Base-by-base conservation (phyloP, 2,113 vertebrate species). In the Prunella fulvescens region DNA sequence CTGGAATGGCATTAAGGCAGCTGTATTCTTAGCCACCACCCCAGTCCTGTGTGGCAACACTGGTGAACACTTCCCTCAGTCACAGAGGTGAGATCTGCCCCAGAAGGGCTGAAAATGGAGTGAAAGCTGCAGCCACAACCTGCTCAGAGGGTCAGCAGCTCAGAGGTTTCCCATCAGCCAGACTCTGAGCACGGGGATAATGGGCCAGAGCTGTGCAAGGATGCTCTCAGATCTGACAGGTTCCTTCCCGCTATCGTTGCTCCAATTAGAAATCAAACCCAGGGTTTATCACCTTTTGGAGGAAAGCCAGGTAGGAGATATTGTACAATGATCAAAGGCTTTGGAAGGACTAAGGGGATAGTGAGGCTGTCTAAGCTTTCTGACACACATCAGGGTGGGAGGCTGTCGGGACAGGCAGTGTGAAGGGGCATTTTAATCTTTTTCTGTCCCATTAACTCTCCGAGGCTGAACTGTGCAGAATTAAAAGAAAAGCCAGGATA, bases 221-320 rank as follows among this genome's bases (percentile, higher is more conserved):
- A 81, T 6, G 37, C 84, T 37, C 91, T 69, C 90, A 92, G 94
- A 92, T 85, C 81, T 22, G 50, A 26, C 26, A 14, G 35, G 69
- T 58, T 51, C 89, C 81, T 95, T 94, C 66, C 81, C 61, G 74
- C 94, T 62, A 67, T 51, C 79, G 22, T 70, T 82, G 56, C 87
- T 86, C 92, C 90, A 90, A 95, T 96, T 95, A 96, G 95, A 90
- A 93, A 94, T 82, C 91, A 95, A 96, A 93, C 10, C 73, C n/a
- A 0, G 70, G 84, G 89, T 85, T 92, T 93, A 71, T 76, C 93
- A 92, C 89, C 94, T 95, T 69, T 37, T 91, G 93, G 90, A 95
- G 65, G 19, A 88, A 20, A 92, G 87, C 90, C 94, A 95, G 90
- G 87, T 50, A 90, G 81, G 81, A 88, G 87, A 91, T 26, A 88